Evolutionary conservation across 2,888 invertebrate genomes (phyloP).

Genomic region (Thymelicus acteon): DNA sequence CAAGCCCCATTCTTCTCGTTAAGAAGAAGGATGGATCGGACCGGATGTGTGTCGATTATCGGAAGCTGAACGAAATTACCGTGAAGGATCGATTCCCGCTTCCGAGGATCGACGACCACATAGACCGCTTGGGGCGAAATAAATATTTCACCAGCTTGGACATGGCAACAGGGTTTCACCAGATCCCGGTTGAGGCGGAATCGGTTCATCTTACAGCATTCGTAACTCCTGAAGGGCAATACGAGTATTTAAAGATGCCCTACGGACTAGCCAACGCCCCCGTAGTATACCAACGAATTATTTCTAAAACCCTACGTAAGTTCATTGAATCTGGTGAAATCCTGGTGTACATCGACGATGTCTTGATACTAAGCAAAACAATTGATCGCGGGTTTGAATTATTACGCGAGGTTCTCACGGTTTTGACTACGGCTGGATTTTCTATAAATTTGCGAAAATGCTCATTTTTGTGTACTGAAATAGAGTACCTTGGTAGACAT

Average conservation of each 20-base stretch:
- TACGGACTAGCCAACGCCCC: too few relatives aligned
- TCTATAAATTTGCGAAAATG: slow-evolving; percentile 40
- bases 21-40: neutral
- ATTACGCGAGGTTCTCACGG: neutral
- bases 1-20: slow-evolving; percentile 7
- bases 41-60: neutral
- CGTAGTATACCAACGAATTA: too few relatives aligned
- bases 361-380: slow-evolving; percentile 5
- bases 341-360: neutral
- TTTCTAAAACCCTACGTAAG: too few relatives aligned
- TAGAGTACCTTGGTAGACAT: slow-evolving; percentile 44
- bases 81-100: slow-evolving; percentile 7
- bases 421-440: neutral
- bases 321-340: too few relatives aligned
- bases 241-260: neutral
- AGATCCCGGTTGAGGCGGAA: neutral
- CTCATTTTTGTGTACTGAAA: slow-evolving; percentile 32
- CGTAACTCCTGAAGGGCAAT: too few relatives aligned
- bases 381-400: slow-evolving; percentile 6
- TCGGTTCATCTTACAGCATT: neutral
- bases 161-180: neutral
- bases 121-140: neutral
- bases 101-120: neutral
- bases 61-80: slow-evolving; percentile 7
- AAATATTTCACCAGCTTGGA: neutral